phyloP scores from a whole-genome alignment of 2,797 vertebrate species.

The Mycteria americana region DNA sequence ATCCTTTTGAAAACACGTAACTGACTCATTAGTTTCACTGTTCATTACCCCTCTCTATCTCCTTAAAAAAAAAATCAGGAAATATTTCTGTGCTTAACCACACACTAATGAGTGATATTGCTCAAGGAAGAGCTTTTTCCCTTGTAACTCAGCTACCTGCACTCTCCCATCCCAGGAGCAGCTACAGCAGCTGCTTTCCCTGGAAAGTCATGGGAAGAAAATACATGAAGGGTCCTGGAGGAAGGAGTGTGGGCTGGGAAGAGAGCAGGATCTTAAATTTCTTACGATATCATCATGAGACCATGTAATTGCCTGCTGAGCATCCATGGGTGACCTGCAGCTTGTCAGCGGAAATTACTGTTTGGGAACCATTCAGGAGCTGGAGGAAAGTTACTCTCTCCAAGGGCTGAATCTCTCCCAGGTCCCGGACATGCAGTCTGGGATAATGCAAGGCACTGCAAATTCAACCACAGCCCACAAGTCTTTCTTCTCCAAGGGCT shows the following conservation, averaged over 20 bases:
- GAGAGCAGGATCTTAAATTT: neutral
- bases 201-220: neutral
- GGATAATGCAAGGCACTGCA: neutral
- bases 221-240: neutral
- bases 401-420: neutral
- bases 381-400: neutral
- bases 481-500: neutral
- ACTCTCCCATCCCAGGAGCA: neutral
- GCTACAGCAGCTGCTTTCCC: neutral
- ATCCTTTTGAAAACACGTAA: neutral
- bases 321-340: neutral
- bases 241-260: neutral
- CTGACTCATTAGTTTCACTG: neutral
- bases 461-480: neutral
- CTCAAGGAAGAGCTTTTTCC: neutral
- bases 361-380: neutral
- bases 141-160: neutral
- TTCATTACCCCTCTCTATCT: neutral
- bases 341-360: neutral
- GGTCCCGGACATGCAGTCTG: neutral
- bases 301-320: neutral
- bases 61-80: neutral
- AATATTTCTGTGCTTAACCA: neutral
- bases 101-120: neutral
- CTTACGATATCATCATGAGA: neutral